Base-by-base conservation (phyloP, 1,140 invertebrate species). In the Drosophila pseudoananassae region DNA sequence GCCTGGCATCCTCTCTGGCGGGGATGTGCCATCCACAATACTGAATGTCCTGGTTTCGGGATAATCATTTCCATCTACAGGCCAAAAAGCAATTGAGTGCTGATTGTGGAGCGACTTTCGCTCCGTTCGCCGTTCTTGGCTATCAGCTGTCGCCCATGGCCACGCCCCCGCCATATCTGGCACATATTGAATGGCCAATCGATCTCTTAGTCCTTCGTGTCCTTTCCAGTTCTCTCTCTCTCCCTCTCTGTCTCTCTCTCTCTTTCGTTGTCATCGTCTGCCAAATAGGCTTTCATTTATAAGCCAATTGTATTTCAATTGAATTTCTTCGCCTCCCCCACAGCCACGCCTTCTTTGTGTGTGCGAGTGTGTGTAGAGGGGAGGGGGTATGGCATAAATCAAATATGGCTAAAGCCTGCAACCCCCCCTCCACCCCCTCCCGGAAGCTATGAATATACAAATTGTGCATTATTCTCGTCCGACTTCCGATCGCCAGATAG, bases 241-340 rank as follows among this genome's bases (percentile, higher is more conserved):
- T 47, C 40, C 9, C 40, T 17, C 8, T 17, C 15, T 17, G 14
- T 43, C 40, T 43, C 7, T 6, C 14, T 4, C 38, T 43, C 40
- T 43, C 7, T 6, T 6, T 4, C 38, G 49, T 54, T 58, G 33
- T 56, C 60, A 55, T 60, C 65, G 52, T 36, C 65, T 63, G 50
- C 63, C 56, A 74, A 77, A 85, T 74, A 77, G 81, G 81, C 81
- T 77, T 85, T 85, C 81, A 71, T 81, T 80, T 78, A 77, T 70
- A 85, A 77, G 77, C 81, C 81, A 85, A 85, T 85, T 85, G 76
- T 85, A 77, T 85, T 77, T 85, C 77, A 85, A 85, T 85, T 85
- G 81, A 84, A 76, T 77, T 80, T 85, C 49, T 83, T 65, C 60
- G 65, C 66, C 66, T 71, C 38, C 47, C 29, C 17, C 14, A 20